Evolutionary conservation across 2,113 vertebrate species (phyloP), one percentile per base, ranked within the genome.

Genomic region (Raja brachyura): DNA sequence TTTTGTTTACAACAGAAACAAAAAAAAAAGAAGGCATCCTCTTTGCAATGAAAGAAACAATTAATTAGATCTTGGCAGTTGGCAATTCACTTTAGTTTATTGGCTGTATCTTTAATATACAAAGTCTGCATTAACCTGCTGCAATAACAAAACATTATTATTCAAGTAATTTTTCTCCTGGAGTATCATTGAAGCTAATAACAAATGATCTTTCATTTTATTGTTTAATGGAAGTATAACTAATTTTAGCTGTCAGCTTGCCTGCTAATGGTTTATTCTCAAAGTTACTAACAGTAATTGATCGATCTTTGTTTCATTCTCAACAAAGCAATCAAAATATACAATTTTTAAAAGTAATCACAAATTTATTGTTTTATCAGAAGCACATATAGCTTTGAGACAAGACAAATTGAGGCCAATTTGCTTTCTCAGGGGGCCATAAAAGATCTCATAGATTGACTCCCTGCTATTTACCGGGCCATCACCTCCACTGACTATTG

Each of bases 191-290:
- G 77, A 90, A 25, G 20, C 81, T 85, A 85, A 73, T 5, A 2
- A 39, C 33, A 73, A 73, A 66, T 73, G 9, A 90, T 92, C 39
- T 73, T 92, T 39, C 90, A 92, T 92, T 92, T 54, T 31, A 92
- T 92, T 92, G 48, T 73, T 39, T 54, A 74, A 48, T 73, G 90
- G 66, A 13, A 73, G 39, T 74, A 13, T 11, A 28, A 13, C 33
- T 92, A 74, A 48, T 25, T 92, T 54, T 73, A 92, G 22, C 16
- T 28, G 11, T 4, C n/a, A 54, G 70, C 68, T 9, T 54, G 18
- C 8, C 33, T 48, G 68, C 33, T 39, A 39, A 90, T 39, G 18
- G 63, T 31, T 66, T 90, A 68, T 70, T 39, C 33, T 28, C 88
- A 73, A 73, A 31, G 22, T 22, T 18, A 54, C 11, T 25, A 66